Percentiles rank a stretch among this genome's conserved stretches.
phyloP scores from a whole-genome alignment of 2,113 vertebrate genomes.

The Cheirogaleus medius region DNA sequence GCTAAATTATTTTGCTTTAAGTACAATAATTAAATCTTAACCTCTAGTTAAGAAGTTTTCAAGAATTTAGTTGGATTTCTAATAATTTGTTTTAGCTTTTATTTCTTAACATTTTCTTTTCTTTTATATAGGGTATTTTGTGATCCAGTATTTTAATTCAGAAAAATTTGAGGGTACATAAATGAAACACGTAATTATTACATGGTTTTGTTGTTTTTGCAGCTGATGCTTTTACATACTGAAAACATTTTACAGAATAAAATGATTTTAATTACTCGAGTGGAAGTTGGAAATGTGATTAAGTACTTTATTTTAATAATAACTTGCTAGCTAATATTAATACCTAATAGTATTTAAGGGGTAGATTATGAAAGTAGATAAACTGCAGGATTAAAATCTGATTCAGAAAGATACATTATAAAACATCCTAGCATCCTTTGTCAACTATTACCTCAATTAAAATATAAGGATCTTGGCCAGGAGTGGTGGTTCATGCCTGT shows the following conservation, averaged over 20 bases:
- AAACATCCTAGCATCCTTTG: background rate
- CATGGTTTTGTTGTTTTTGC: background rate
- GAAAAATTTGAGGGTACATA: slow-evolving; percentile 36
- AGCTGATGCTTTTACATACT: slow-evolving; percentile 15
- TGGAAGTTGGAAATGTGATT: slow-evolving; percentile 18
- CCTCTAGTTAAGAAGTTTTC: background rate
- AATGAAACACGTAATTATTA: background rate
- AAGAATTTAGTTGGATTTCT: background rate
- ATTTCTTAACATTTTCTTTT: slow-evolving; percentile 8
- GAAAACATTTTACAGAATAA: background rate
- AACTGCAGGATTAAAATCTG: slow-evolving; percentile 8
- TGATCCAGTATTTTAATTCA: slow-evolving; percentile 39
- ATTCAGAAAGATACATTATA: background rate
- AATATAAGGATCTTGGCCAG: background rate
- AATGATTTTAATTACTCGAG: slow-evolving; percentile 32
- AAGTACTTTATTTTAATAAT: background rate
- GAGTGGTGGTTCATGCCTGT: too few relatives aligned
- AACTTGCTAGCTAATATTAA: slow-evolving; percentile 1
- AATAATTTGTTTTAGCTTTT: background rate
- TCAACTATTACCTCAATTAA: background rate
- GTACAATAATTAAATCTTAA: background rate
- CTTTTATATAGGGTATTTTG: background rate
- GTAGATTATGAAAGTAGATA: background rate
- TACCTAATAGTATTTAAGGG: background rate
- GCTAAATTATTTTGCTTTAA: slow-evolving; percentile 32